These are phyloP conservation scores for Dendrophyllia cribrosa DNA, from an alignment of 64 coral and sea anemone species.

Conservation along the genomic window DNA sequence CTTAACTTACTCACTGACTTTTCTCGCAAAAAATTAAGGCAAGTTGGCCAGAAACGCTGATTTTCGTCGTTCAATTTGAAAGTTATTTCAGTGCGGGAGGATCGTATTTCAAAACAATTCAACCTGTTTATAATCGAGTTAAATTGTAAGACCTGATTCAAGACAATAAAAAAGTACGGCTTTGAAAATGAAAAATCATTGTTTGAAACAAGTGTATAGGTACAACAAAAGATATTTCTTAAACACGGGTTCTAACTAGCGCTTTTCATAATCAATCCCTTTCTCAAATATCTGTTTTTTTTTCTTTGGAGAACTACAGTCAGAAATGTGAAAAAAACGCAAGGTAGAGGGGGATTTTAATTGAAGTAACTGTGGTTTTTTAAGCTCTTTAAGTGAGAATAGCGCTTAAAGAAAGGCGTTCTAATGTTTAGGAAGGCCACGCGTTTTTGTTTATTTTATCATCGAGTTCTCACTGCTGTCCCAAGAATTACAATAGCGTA, in stretches of 20 bases:
- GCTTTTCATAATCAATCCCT: constrained; percentile 6
- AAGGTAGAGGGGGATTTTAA: neutral
- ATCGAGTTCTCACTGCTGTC: constrained; percentile 37
- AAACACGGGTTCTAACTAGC: neutral
- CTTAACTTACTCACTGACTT: neutral
- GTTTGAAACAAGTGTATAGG: neutral
- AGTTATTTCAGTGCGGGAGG: neutral
- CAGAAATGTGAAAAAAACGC: neutral
- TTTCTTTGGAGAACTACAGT: neutral
- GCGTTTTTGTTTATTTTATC: constrained; percentile 84
- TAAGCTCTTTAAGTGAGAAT: constrained; percentile 6
- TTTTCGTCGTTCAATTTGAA: neutral
- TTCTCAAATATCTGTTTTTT: neutral
- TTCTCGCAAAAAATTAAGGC: neutral
- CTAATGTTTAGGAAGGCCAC: constrained; percentile 57
- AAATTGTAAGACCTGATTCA: constrained; percentile 27
- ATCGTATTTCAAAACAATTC: constrained; percentile 6
- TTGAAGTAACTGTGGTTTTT: neutral
- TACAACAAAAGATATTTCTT: constrained; percentile 33
- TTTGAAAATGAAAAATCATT: constrained; percentile 37
- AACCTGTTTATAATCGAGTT: constrained; percentile 49
- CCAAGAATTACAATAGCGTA: constrained; percentile 45
- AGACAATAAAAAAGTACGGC: neutral
- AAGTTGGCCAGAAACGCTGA: too few species aligned
- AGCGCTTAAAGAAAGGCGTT: constrained; percentile 43